Evolutionary conservation across 2,888 invertebrate genomes (phyloP), one percentile per base, ranked within the genome.

Genomic region (Molorchus minor): DNA sequence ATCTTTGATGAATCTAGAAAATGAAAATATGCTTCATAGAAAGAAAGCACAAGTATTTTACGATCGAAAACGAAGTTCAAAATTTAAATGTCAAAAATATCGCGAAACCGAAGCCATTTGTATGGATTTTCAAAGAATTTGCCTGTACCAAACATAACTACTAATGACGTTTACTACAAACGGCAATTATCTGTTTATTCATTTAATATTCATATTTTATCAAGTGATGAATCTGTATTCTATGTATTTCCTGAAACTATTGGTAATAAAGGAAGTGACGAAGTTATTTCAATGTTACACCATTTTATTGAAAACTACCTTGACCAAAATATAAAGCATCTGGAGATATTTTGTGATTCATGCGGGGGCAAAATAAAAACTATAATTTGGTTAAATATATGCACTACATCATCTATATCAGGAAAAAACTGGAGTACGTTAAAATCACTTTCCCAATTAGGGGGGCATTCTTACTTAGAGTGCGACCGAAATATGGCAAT

Each of bases 161-260:
- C n/a, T n/a, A n/a, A n/a, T n/a, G n/a, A n/a, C n/a, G n/a, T n/a
- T n/a, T n/a, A n/a, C n/a, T n/a, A 47, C 35, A 47, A 29, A 51
- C 19, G 49, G 12, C 56, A 56, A 21, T 29, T 56, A 8, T 38
- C 43, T 33, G 19, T 56, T n/a, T 51, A 21, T 17, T 41, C 36
- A 2, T 56, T 56, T 40, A 56, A 56, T 33, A 51, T 43, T 35
- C 56, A 56, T 21, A 36, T 56, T 16, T 29, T 56, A 15, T 29
- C 47, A 30, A 47, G 13, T 10, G 56, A 7, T 13, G 47, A 20
- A 19, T 29, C 47, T 19, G 15, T 29, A 8, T 56, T 72, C 53
- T 74, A 66, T 25, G n/a, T 12, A 13, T 62, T 43, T 51, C 8
- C 65, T 15, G 67, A 73, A 65, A 68, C 61, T 45, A 36, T 57